A percentile compares a stretch with the other conserved stretches of the same genome.
phyloP scores from a whole-genome alignment of 2,888 invertebrate genomes.

The Gnatocerus cornutus region DNA sequence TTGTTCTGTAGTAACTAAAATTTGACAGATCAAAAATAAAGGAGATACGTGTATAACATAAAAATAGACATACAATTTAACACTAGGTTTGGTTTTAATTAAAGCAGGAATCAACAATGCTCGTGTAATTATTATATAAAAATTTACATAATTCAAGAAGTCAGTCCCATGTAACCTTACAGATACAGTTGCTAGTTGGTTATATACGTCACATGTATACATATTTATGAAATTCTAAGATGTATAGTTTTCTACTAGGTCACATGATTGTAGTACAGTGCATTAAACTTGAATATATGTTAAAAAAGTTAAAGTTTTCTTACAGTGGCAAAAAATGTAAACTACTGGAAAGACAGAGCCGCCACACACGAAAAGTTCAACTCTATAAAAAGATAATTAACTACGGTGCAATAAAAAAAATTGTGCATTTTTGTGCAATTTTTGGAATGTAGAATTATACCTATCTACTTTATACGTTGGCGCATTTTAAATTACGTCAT shows the following conservation, averaged over 20 bases:
- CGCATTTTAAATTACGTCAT: constrained; percentile 6
- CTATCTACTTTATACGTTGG: background rate
- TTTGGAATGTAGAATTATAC: constrained; percentile 1
- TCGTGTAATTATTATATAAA: constrained; percentile 30
- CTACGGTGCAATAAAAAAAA: constrained; percentile 13
- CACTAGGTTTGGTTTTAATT: background rate
- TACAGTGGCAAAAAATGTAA: constrained; percentile 14
- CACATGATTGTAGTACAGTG: constrained; percentile 22
- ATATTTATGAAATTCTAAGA: constrained; percentile 21
- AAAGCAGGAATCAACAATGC: constrained; percentile 17
- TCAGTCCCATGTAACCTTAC: constrained; percentile 23
- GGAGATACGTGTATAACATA: constrained; percentile 10
- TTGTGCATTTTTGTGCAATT: constrained; percentile 20
- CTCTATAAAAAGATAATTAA: constrained; percentile 9
- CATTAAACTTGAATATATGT: constrained; percentile 12
- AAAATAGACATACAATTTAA: constrained; percentile 7
- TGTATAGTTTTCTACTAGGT: constrained; percentile 23
- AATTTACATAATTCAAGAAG: constrained; percentile 7
- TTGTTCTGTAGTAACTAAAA: background rate
- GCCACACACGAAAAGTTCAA: constrained; percentile 13
- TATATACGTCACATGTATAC: constrained; percentile 27
- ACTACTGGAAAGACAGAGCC: constrained; percentile 25
- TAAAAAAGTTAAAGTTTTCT: background rate
- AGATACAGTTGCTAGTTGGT: constrained; percentile 6
- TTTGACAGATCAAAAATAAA: constrained; percentile 32